Conservation (phyloP, 2,113 vertebrate genomes). For the Saimiri boliviensis region DNA sequence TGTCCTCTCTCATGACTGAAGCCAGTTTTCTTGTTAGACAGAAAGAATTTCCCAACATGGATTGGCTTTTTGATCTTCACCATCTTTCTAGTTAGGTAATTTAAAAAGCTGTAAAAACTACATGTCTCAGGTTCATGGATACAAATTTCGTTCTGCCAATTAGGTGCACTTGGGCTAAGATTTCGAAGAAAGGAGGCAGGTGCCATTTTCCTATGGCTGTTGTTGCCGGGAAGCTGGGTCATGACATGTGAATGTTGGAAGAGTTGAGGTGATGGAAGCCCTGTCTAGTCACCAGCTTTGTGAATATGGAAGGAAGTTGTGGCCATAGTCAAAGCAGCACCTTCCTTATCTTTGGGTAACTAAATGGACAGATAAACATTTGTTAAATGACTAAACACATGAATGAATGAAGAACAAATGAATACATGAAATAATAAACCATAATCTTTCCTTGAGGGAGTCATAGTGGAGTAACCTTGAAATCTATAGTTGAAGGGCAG, state of each 20-base stretch:
- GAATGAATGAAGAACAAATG: background rate
- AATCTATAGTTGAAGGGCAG: background rate
- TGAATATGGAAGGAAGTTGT: background rate
- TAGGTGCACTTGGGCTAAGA: background rate
- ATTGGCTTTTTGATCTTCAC: background rate
- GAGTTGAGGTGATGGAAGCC: background rate
- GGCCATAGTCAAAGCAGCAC: background rate
- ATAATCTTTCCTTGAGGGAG: background rate
- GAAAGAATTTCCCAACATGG: background rate
- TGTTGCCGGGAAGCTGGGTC: background rate
- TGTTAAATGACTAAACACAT: background rate
- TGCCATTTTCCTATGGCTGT: background rate
- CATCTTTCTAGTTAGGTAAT: background rate
- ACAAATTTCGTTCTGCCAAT: background rate
- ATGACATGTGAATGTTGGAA: background rate
- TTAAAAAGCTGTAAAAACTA: conserved; percentile 5
- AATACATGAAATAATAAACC: background rate
- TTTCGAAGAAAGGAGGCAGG: background rate
- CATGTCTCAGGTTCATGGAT: background rate
- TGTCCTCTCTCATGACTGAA: background rate
- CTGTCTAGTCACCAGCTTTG: background rate
- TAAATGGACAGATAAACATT: background rate
- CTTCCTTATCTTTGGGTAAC: background rate
- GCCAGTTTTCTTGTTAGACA: background rate
- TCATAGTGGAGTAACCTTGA: background rate